These are phyloP conservation scores for Mnemiopsis leidyi DNA, from an alignment of 37 sponge, comb jelly and placozoan genomes.

Conservation along the genomic window DNA sequence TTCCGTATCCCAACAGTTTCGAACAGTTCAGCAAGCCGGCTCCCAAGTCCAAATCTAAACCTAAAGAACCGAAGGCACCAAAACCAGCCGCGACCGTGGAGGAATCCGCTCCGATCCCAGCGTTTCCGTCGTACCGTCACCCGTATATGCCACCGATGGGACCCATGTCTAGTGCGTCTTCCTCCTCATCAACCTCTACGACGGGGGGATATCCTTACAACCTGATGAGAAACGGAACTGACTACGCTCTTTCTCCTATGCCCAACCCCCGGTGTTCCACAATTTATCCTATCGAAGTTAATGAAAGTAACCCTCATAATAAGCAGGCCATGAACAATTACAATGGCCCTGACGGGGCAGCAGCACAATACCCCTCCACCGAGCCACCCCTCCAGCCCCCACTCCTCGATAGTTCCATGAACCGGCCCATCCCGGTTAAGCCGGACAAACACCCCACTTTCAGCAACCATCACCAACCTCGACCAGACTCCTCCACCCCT, in stretches of 20 bases:
- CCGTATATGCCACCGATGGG: constrained; percentile 17
- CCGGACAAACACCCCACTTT: constrained; percentile 2
- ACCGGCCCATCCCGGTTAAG: constrained; percentile 16
- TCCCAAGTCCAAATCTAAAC: neutral
- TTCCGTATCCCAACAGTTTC: neutral
- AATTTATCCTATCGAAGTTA: constrained; percentile 20
- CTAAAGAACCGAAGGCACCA: constrained; percentile 9
- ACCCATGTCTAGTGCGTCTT: neutral
- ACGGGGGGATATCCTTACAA: neutral
- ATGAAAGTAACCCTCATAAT: constrained; percentile 17
- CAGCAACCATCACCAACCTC: neutral
- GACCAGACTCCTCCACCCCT: neutral
- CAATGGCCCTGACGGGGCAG: constrained; percentile 19
- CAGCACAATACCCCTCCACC: neutral
- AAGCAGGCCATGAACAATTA: neutral
- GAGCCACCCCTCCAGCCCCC: constrained; percentile 15
- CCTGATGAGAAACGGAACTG: neutral
- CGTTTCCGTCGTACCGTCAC: constrained; percentile 37
- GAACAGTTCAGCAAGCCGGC: neutral
- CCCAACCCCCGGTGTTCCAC: constrained; percentile 21
- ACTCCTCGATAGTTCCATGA: neutral
- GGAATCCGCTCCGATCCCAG: neutral
- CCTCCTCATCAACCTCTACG: neutral
- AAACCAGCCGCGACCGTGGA: neutral
- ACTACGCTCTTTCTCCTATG: neutral